phyloP scores from a whole-genome alignment of 1,140 invertebrate species.

The Ganaspis sp. region DNA sequence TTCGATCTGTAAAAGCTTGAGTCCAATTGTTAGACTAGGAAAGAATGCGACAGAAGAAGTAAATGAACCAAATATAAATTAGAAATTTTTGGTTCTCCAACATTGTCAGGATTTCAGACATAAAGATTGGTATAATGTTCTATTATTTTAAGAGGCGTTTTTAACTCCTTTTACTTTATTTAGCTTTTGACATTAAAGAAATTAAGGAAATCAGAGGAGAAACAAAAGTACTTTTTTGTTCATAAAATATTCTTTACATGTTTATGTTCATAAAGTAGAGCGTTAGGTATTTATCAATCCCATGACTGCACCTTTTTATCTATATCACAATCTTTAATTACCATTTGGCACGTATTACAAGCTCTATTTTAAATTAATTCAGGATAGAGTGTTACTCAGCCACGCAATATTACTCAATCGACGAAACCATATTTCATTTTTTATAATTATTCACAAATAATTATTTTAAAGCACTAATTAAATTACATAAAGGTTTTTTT shows the following conservation, averaged over 20 bases:
- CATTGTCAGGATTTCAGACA: no score
- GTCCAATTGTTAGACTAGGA: no score
- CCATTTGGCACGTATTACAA: conserved; percentile 6
- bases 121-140: no score
- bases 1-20: no score
- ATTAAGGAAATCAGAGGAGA: neutral
- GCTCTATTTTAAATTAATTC: neutral
- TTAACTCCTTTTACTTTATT: no score
- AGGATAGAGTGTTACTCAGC: neutral
- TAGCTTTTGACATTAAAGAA: neutral
- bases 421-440: neutral
- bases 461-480: neutral
- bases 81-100: no score
- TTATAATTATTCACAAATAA: neutral
- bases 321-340: conserved; percentile 7
- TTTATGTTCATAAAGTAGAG: neutral
- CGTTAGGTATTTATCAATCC: neutral
- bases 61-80: no score
- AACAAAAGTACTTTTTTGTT: neutral
- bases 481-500: no score
- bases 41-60: no score
- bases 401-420: neutral
- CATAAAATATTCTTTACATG: neutral
- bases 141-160: no score
- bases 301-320: neutral